Percentiles rank a stretch among this genome's conserved stretches.
Evolutionary conservation across 2,797 vertebrate species (phyloP).

Genomic region (Argentina silus): DNA sequence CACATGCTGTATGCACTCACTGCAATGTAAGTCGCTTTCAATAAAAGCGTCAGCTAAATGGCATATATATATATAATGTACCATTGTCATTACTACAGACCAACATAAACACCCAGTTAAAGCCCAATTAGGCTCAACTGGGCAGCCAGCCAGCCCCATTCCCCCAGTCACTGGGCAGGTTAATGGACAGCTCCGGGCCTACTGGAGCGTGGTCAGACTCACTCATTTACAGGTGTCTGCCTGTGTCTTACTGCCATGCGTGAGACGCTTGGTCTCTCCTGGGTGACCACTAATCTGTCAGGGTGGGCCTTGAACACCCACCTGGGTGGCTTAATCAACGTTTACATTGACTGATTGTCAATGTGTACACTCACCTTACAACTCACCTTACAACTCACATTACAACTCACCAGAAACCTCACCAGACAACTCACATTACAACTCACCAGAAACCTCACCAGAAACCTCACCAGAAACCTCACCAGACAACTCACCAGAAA

Average conservation of each 20-base stretch:
- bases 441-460: too few species aligned
- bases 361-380: background rate
- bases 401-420: background rate
- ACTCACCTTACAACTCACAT: background rate
- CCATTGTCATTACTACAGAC: slow-evolving; percentile 29
- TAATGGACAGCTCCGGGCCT: slow-evolving; percentile 53
- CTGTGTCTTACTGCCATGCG: slow-evolving; percentile 30
- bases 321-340: background rate
- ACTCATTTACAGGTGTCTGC: slow-evolving; percentile 52
- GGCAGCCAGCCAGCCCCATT: slow-evolving; percentile 37
- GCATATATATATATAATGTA: too few species aligned
- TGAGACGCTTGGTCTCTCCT: slow-evolving; percentile 26
- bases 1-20: too few species aligned
- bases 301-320: background rate
- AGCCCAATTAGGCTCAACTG: slow-evolving; percentile 58
- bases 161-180: slow-evolving; percentile 35
- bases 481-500: too few species aligned
- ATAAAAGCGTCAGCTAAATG: too few species aligned
- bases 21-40: too few species aligned
- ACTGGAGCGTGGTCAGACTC: slow-evolving; percentile 30
- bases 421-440: too few species aligned
- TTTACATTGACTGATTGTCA: background rate
- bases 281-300: slow-evolving; percentile 37
- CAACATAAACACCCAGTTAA: slow-evolving; percentile 50
- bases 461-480: too few species aligned